phyloP scores from a whole-genome alignment of 2,797 vertebrate genomes.

The Eidolon dupreanum region DNA sequence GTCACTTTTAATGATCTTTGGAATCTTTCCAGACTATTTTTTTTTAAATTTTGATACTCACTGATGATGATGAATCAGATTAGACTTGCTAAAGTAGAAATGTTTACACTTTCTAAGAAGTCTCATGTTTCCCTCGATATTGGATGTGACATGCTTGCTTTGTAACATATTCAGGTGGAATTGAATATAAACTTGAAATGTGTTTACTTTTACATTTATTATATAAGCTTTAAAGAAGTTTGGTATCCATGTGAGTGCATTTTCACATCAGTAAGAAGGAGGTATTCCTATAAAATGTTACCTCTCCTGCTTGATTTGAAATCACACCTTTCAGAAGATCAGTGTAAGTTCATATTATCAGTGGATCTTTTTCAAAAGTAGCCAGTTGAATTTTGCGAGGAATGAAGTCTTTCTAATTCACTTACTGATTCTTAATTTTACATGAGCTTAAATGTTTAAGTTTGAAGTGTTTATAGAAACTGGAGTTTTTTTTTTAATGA shows the following conservation, averaged over 20 bases:
- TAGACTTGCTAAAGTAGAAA: slow-evolving; percentile 65
- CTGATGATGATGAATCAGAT: slow-evolving; percentile 58
- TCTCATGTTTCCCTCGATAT: slow-evolving; percentile 36
- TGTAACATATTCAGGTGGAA: slow-evolving; percentile 68
- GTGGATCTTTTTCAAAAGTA: neutral
- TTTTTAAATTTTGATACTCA: neutral
- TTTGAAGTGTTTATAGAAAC: slow-evolving; percentile 59
- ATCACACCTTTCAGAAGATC: slow-evolving; percentile 29
- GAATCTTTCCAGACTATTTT: slow-evolving; percentile 5
- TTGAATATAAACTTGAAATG: slow-evolving; percentile 64
- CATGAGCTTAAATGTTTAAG: slow-evolving; percentile 44
- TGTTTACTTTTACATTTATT: slow-evolving; percentile 71
- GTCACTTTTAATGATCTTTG: slow-evolving; percentile 52
- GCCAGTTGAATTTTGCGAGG: slow-evolving; percentile 9
- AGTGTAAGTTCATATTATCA: slow-evolving; percentile 41
- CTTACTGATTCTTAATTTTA: slow-evolving; percentile 52
- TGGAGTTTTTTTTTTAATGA: slow-evolving; percentile 5
- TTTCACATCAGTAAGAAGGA: slow-evolving; percentile 36
- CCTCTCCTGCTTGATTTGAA: slow-evolving; percentile 50
- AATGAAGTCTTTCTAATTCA: slow-evolving; percentile 35
- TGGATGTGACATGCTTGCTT: slow-evolving; percentile 50
- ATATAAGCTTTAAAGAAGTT: slow-evolving; percentile 56
- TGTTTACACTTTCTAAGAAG: slow-evolving; percentile 54
- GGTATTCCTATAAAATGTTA: slow-evolving; percentile 27
- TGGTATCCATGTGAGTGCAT: slow-evolving; percentile 14